Base-by-base conservation (phyloP, 2,797 vertebrate genomes). In the Petrocephalus schoutedeni region DNA sequence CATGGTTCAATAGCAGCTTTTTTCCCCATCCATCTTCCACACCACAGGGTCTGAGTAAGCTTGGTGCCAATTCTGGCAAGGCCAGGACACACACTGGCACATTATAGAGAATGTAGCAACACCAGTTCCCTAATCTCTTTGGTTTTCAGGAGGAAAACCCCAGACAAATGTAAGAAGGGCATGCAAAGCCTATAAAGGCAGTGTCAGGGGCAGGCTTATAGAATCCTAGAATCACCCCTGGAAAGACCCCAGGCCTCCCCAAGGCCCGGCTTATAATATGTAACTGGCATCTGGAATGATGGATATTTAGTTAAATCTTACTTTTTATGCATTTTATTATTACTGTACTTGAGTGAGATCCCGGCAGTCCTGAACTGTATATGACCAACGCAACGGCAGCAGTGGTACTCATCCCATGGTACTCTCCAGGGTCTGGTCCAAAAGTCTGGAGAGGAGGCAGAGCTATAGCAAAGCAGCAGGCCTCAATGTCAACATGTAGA, bases 401-500 rank as follows among this genome's bases (percentile, higher is more conserved):
- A 14, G 32, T 74, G 67, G 67, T 74, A 41, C 67, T 74, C 32
- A 74, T 41, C 14, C 67, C 0, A 14, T 74, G 67, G 32, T 74
- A 74, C 67, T 41, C 67, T 41, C 67, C 32, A 19, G 67, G 32
- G 32, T 16, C 67, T 74, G 67, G 67, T 74, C 32, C 67, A 36
- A 14, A 74, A 74, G 36, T 74, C 67, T 41, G 32, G 67, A 41
- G 67, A 74, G 67, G 16, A 74, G 32, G 36, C 67, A 74, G 67
- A 41, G 14, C 67, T 74, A 41, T 74, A 41, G 67, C 67, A 41
- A 41, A 41, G 32, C 67, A 74, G 67, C 67, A 74, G 67, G 67
- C 67, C 67, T 36, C 67, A 74, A 32, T 74, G 32, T 74, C 67
- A 74, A 74, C 67, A 74, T 74, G 67, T 74, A 74, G 32, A 74